These are phyloP conservation scores for Manacus vitellinus DNA, from an alignment of 2,113 vertebrate genomes.

Conservation along the genomic window DNA sequence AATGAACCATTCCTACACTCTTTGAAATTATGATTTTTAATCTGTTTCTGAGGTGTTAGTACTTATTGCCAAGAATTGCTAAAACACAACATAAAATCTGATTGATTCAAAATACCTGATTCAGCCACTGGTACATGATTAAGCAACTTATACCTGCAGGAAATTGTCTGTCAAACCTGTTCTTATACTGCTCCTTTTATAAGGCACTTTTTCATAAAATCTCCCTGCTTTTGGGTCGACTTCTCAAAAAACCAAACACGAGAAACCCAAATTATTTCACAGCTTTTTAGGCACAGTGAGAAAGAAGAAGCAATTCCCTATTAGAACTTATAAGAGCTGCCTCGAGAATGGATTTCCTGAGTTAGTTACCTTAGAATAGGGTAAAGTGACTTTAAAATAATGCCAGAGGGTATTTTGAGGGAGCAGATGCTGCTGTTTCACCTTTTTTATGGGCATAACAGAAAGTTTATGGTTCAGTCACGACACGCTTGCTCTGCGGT, in stretches of 20 bases:
- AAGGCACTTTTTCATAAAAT: background rate
- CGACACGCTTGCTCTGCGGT: background rate
- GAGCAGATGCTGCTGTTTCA: conserved; percentile 13
- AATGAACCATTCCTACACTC: background rate
- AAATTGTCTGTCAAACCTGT: background rate
- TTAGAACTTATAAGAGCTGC: background rate
- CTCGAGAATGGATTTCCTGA: background rate
- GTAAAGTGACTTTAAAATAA: background rate
- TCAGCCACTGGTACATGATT: background rate
- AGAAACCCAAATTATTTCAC: background rate
- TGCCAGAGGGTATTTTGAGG: background rate
- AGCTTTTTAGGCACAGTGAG: background rate
- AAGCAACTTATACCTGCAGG: background rate
- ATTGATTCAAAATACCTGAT: background rate
- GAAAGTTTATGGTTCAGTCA: conserved; percentile 2
- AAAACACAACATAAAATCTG: background rate
- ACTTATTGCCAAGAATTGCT: background rate
- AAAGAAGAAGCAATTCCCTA: background rate
- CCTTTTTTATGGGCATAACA: background rate
- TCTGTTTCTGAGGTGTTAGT: background rate
- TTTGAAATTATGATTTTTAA: background rate
- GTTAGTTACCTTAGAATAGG: background rate
- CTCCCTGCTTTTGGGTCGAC: no score
- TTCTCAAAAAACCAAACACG: background rate
- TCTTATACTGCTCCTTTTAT: background rate